Conservation (phyloP, 30 jellyfish, hydroid and myxozoan genomes). For the Hydractinia echinata region DNA sequence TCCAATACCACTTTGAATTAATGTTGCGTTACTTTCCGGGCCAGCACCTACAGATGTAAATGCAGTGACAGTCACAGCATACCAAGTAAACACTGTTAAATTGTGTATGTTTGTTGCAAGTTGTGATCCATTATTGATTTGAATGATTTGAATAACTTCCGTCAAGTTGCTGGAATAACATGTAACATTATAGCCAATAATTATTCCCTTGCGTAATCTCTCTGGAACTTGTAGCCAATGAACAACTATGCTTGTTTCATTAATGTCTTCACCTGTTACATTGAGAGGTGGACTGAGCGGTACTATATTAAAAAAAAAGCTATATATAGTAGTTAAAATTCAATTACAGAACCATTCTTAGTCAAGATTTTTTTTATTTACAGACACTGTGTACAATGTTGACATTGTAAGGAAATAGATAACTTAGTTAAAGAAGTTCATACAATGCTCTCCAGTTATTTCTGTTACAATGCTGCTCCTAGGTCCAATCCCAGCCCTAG, state of each 20-base stretch:
- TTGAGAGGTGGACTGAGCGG: slow-evolving; percentile 50
- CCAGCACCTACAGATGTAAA: no score
- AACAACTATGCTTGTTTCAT: slow-evolving; percentile 35
- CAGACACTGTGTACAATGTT: no score
- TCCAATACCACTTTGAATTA: no score
- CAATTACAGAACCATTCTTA: neutral
- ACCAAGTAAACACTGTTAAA: no score
- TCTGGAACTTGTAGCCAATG: slow-evolving; percentile 46
- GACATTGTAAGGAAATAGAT: neutral
- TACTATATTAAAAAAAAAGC: slow-evolving; percentile 31
- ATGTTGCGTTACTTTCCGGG: no score
- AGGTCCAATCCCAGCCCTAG: neutral
- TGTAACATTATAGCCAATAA: slow-evolving; percentile 39
- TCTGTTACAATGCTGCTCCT: neutral
- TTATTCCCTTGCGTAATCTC: slow-evolving; percentile 33
- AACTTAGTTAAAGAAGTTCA: neutral
- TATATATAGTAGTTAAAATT: neutral
- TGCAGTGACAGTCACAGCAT: no score
- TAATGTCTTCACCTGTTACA: slow-evolving; percentile 32
- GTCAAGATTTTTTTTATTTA: neutral
- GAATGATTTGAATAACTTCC: no score
- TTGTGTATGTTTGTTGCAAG: no score
- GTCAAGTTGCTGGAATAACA: no score
- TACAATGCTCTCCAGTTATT: neutral
- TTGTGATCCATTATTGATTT: no score